phyloP scores from a whole-genome alignment of 1,140 invertebrate species.

The Drosophila santomea region DNA sequence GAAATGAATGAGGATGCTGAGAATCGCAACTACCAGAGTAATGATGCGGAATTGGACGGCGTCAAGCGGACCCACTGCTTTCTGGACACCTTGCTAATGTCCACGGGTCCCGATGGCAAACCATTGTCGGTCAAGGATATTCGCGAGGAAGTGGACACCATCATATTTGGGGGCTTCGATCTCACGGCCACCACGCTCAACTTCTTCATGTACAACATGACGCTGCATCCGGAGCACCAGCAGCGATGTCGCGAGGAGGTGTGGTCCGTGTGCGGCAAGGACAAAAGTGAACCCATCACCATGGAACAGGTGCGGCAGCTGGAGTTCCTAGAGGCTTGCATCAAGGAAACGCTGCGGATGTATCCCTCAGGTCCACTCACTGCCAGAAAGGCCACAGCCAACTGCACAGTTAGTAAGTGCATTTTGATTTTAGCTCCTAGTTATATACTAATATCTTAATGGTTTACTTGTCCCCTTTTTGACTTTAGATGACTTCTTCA shows the following conservation, averaged over 20 bases:
- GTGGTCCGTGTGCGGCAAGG: slow-evolving; percentile 86
- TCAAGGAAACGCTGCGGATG: slow-evolving; percentile 89
- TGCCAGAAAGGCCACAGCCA: slow-evolving; percentile 85
- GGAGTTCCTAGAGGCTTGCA: slow-evolving; percentile 87
- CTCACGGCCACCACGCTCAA: slow-evolving; percentile 60
- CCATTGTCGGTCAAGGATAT: slow-evolving; percentile 87
- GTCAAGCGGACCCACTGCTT: slow-evolving; percentile 77
- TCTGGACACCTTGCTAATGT: slow-evolving; percentile 88
- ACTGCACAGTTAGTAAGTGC: slow-evolving; percentile 65
- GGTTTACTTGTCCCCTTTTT: no score
- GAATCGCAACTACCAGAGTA: slow-evolving; percentile 27
- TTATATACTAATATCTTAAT: not conserved
- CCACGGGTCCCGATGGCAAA: slow-evolving; percentile 85
- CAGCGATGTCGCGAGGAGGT: slow-evolving; percentile 87
- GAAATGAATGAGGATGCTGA: slow-evolving; percentile 37
- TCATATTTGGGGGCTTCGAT: slow-evolving; percentile 87
- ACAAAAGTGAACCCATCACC: slow-evolving; percentile 79
- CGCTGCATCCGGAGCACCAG: slow-evolving; percentile 83
- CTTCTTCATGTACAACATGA: slow-evolving; percentile 74
- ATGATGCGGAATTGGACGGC: slow-evolving; percentile 16
- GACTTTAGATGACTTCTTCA: slow-evolving; percentile 55
- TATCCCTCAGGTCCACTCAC: slow-evolving; percentile 93
- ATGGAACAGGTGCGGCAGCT: slow-evolving; percentile 86
- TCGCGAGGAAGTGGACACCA: slow-evolving; percentile 88
- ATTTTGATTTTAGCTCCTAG: no score